phyloP scores from a whole-genome alignment of 1,140 invertebrate genomes.

The Zaprionus tsacasi region DNA sequence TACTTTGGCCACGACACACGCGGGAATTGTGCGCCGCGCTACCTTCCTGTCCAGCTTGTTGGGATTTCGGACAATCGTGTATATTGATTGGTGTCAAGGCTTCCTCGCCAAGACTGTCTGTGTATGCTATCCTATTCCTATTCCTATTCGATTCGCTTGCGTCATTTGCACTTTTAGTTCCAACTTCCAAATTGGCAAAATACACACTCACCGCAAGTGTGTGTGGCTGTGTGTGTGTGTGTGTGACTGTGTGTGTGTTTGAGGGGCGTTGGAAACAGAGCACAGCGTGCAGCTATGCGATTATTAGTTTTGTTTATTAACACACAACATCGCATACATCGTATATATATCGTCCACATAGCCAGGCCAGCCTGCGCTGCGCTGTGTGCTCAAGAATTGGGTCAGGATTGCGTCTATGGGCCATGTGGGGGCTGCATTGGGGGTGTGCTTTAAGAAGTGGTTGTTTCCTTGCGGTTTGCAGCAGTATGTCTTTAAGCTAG shows the following conservation, averaged over 20 bases:
- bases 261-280: not conserved
- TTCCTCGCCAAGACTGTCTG: conserved; percentile 21
- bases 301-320: conserved; percentile 74
- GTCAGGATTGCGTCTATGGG: not conserved
- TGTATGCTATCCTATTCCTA: not conserved
- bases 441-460: not conserved
- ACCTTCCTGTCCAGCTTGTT: conserved; percentile 38
- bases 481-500: not conserved
- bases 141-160: conserved; percentile 52
- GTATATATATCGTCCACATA: not conserved
- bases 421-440: no score
- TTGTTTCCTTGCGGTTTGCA: not conserved
- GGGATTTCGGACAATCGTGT: conserved; percentile 46
- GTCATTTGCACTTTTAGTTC: conserved; percentile 72
- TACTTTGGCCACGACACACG: not conserved
- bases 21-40: not conserved
- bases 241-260: not conserved
- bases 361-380: not conserved
- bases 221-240: not conserved
- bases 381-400: not conserved
- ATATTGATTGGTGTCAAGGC: conserved; percentile 72
- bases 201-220: not conserved
- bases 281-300: conserved; percentile 29
- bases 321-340: conserved; percentile 10
- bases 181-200: conserved; percentile 57